Percentiles rank a stretch among this genome's conserved stretches.
These are phyloP conservation scores for Planococcus citri DNA, from an alignment of 1,140 invertebrate species.

Conservation along the genomic window DNA sequence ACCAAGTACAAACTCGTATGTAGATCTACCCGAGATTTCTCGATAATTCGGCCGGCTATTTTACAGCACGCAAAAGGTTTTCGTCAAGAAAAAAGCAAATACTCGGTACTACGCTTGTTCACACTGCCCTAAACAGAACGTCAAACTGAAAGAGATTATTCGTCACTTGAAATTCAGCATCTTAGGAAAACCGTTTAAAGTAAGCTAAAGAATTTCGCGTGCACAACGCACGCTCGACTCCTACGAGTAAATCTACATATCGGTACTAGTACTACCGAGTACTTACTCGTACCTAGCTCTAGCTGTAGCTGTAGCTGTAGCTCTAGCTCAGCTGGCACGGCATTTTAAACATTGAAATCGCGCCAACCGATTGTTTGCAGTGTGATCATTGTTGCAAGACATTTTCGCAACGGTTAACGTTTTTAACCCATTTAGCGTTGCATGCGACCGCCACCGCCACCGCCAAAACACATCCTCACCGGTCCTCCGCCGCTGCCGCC, in stretches of 20 bases:
- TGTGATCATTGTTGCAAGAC: not conserved
- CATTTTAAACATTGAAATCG: no score
- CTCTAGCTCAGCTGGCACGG: no score
- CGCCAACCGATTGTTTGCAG: not conserved
- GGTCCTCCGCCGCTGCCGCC: no score
- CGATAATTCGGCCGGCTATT: no score
- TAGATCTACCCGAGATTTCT: no score
- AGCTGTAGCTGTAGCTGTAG: no score
- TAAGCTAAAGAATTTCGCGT: not conserved
- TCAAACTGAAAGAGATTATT: not conserved
- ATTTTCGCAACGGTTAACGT: not conserved
- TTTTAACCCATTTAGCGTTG: not conserved
- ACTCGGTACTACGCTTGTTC: not conserved
- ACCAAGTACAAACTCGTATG: no score
- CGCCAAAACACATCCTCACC: no score
- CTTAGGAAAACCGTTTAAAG: not conserved
- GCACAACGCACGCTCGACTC: no score
- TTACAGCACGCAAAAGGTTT: not conserved
- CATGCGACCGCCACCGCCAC: not conserved
- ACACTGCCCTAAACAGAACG: not conserved
- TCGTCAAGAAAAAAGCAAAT: not conserved
- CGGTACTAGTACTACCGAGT: no score
- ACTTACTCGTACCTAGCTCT: no score
- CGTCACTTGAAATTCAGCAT: not conserved
- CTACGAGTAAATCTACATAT: no score